Base-by-base conservation (phyloP, 2,797 vertebrate genomes). In the Somateria mollissima region DNA sequence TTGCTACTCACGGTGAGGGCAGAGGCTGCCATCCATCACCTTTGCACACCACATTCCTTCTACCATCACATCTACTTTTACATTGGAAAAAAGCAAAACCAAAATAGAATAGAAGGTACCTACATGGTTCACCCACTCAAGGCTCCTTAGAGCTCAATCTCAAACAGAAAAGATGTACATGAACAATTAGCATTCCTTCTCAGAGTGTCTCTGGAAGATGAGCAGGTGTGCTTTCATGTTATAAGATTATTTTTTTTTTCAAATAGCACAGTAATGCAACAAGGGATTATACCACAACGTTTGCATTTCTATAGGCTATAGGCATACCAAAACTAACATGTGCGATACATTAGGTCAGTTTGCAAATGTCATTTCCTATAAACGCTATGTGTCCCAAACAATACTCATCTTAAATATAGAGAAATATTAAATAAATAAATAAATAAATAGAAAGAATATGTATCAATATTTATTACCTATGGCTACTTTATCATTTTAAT, bases 171-270 rank as follows among this genome's bases (percentile, higher is more conserved):
- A 41, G 72, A 73, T 1, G 1, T 2, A 34, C 6, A 8, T 10
- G 39, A 58, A 15, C 6, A 45, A 83, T 25, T 30, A 16, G 15
- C 49, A 61, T 3, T 17, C n/a, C 13, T 71, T 70, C 10, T 41
- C 0, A 62, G 67, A 15, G 30, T 16, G 21, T 24, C 45, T 58
- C 81, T 67, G 18, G 17, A 77, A 71, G 32, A 32, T 13, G 14
- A 0, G n/a, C 5, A 71, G 11, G 20, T 71, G 37, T 64, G 34
- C 27, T 51, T 66, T 36, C 49, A 74, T 10, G 1, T 4, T 34
- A 13, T 22, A 37, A 49, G 24, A 0, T 0, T 20, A 13, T 2
- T 0, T 0, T 22, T 18, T 51, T 30, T 11, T 34, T 22, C n/a
- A 64, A 58, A 47, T 0, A 90, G 34, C 7, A n/a, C 0, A 62